Evolutionary conservation across 1,140 invertebrate genomes (phyloP).

Genomic region (Zaprionus lachaisei): DNA sequence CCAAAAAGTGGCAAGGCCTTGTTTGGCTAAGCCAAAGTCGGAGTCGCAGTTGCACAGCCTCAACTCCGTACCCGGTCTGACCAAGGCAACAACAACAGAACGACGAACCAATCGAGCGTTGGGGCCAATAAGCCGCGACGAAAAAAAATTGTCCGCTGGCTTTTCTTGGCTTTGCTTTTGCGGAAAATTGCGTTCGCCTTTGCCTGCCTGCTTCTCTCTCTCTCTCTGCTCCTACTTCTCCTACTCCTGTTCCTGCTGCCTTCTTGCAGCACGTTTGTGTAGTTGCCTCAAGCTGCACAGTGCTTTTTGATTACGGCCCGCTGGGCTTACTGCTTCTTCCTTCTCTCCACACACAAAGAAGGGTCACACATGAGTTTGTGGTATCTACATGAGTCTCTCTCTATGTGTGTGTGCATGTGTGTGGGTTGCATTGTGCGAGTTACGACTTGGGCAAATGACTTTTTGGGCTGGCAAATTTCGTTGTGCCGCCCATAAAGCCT

Average conservation of each 20-base stretch:
- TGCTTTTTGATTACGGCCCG: slow-evolving; percentile 41
- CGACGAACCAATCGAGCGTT: slow-evolving; percentile 11
- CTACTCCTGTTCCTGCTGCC: too few relatives aligned
- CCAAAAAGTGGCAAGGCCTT: slow-evolving; percentile 40
- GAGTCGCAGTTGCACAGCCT: not conserved
- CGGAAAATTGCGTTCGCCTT: slow-evolving; percentile 47
- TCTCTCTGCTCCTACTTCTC: not conserved
- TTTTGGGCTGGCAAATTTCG: slow-evolving; percentile 42
- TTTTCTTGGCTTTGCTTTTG: slow-evolving; percentile 47
- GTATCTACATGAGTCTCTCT: not conserved
- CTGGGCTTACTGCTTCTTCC: not conserved
- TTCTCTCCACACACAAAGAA: slow-evolving; percentile 15
- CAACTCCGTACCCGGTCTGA: not conserved
- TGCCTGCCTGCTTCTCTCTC: not conserved
- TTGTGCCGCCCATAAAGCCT: slow-evolving; percentile 24
- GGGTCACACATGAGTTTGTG: slow-evolving; percentile 16
- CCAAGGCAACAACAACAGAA: slow-evolving; percentile 4
- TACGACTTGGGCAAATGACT: slow-evolving; percentile 50
- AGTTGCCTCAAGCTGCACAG: slow-evolving; percentile 49
- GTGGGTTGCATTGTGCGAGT: slow-evolving; percentile 46
- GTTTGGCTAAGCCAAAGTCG: slow-evolving; percentile 29
- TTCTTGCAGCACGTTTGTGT: slow-evolving; percentile 18
- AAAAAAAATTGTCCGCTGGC: slow-evolving; percentile 32
- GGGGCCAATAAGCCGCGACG: slow-evolving; percentile 38
- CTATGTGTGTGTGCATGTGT: slow-evolving; percentile 5